Evolutionary conservation across 2,888 invertebrate genomes (phyloP).

Genomic region (Andrena fulva): DNA sequence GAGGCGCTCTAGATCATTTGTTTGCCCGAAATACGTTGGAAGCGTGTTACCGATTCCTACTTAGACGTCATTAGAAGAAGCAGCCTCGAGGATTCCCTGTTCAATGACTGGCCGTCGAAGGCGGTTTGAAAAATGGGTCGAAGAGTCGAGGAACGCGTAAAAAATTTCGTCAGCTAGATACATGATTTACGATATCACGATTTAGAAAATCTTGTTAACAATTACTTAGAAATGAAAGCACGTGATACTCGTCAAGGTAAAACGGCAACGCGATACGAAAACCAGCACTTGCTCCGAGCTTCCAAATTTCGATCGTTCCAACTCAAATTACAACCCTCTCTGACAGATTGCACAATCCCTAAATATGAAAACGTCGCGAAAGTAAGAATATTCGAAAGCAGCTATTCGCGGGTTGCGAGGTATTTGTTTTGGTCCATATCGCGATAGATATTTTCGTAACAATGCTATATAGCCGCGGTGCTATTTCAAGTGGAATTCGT

Average conservation of each 20-base stretch:
- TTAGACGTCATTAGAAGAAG: slow-evolving; percentile 8
- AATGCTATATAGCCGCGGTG: not conserved
- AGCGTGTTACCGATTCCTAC: slow-evolving; percentile 58
- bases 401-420: not conserved
- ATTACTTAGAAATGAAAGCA: too few relatives aligned
- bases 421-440: not conserved
- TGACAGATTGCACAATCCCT: too few relatives aligned
- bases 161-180: not conserved
- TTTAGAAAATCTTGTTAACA: too few relatives aligned
- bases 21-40: slow-evolving; percentile 66
- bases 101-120: not conserved
- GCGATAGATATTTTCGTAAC: not conserved
- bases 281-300: too few relatives aligned
- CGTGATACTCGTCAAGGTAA: too few relatives aligned
- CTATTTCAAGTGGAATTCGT: not conserved
- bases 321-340: too few relatives aligned
- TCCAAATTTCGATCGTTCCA: too few relatives aligned
- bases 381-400: not conserved
- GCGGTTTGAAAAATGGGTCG: not conserved
- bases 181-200: not conserved
- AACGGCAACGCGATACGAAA: too few relatives aligned
- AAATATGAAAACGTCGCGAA: too few relatives aligned
- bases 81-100: not conserved
- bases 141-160: not conserved
- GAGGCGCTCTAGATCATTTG: slow-evolving; percentile 70